Evolutionary conservation across 2,797 vertebrate genomes (phyloP).

Genomic region (Phataginus tricuspis): DNA sequence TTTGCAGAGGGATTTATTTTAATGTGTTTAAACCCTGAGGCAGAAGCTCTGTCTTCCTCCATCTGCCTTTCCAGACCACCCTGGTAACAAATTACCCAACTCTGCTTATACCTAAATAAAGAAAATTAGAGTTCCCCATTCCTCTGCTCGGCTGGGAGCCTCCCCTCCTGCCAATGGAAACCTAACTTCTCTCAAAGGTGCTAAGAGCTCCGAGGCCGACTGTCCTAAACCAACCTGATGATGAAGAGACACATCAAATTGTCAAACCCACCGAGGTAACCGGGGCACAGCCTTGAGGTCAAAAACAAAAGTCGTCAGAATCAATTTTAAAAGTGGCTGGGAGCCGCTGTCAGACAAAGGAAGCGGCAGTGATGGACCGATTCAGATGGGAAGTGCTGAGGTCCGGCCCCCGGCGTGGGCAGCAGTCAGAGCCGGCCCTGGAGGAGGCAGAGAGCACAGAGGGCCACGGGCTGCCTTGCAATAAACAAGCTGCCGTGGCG

Average conservation of each 20-base stretch:
- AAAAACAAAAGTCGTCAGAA: conserved; percentile 68
- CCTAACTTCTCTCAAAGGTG: conserved; percentile 14
- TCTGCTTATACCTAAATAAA: conserved; percentile 56
- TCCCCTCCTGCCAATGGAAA: neutral
- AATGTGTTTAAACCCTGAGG: conserved; percentile 53
- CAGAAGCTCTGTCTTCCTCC: conserved; percentile 44
- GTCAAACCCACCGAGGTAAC: conserved; percentile 66
- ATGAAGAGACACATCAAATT: conserved; percentile 64
- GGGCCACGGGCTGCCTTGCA: neutral
- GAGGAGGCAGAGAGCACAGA: neutral
- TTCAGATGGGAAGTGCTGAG: conserved; percentile 12
- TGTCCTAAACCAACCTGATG: conserved; percentile 48
- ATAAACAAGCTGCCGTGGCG: neutral
- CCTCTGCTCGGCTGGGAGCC: neutral
- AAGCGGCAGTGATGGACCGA: conserved; percentile 32
- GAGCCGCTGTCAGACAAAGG: conserved; percentile 61
- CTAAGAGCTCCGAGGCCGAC: neutral
- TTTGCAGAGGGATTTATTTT: conserved; percentile 49
- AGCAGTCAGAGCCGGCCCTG: neutral
- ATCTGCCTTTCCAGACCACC: conserved; percentile 19
- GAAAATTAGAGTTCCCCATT: conserved; percentile 24
- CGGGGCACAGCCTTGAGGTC: conserved; percentile 71
- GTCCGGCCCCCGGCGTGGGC: neutral
- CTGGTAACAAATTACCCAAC: conserved; percentile 58
- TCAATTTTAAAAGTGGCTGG: conserved; percentile 53